Evolutionary conservation across 2,888 invertebrate genomes (phyloP), one percentile per base, ranked within the genome.

Genomic region (Latheticus oryzae): DNA sequence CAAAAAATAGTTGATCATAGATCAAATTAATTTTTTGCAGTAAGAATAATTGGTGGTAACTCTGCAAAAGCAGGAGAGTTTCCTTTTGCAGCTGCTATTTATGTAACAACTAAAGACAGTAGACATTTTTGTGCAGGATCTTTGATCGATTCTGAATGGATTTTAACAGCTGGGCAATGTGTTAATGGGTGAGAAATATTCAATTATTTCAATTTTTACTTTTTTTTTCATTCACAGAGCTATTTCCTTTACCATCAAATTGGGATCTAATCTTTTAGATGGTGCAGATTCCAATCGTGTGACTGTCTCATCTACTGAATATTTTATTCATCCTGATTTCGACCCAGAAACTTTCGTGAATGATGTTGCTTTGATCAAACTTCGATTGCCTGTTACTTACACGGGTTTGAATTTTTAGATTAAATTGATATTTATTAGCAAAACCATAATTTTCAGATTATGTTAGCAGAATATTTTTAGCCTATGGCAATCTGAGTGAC

Each of bases 351-450:
- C 51, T 9, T 21, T 51, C n/a, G 51, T 38, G 12, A 28, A 51
- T 38, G 51, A 51, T 7, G 30, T 51, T 19, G 51, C 24, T 4
- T 12, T 51, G 2, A 40, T 51, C n/a, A 16, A 40, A 7, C 35
- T 51, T 7, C 12, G 40, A 2, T 11, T 19, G 16, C 50, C 37
- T 5, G 13, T 48, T 9, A 13, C 16, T 8, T 17, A 26, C 11
- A 16, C 15, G 2, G 43, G 30, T 40, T n/a, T 13, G 11, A n/a
- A n/a, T n/a, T n/a, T n/a, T n/a, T n/a, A n/a, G n/a, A n/a, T n/a
- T n/a, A n/a, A n/a, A n/a, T n/a, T n/a, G n/a, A n/a, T n/a, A 24
- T 24, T 40, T 37, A n/a, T n/a, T n/a, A n/a, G n/a, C n/a, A 8
- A 9, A 8, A 28, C n/a, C 28, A 28, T 28, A 28, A 19, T 26